Evolutionary conservation across 2,888 invertebrate genomes (phyloP).

Genomic region (Salpingus planirostris): DNA sequence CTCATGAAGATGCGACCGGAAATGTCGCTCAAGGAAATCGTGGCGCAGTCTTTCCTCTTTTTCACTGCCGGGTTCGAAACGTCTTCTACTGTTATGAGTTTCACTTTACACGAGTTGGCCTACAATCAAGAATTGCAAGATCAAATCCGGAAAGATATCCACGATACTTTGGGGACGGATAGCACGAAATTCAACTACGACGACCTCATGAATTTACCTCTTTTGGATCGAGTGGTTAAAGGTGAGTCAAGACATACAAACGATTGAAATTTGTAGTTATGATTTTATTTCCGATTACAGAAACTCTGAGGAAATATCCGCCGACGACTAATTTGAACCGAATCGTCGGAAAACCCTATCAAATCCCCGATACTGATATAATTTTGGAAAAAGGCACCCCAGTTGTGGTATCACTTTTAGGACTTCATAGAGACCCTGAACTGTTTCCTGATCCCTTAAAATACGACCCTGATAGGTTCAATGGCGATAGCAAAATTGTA

Average conservation of each 20-base stretch:
- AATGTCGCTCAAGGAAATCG: slow-evolving; percentile 4
- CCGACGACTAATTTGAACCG: slow-evolving; percentile 9
- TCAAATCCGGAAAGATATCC: slow-evolving; percentile 6
- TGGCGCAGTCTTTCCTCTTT: slow-evolving; percentile 6
- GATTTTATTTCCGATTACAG: slow-evolving; percentile 5
- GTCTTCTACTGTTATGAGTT: slow-evolving; percentile 5
- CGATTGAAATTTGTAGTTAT: no score
- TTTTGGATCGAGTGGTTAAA: slow-evolving; percentile 6
- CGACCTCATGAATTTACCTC: slow-evolving; percentile 5
- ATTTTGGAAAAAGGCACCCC: slow-evolving; percentile 5
- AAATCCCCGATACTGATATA: slow-evolving; percentile 11
- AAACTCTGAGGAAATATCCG: slow-evolving; percentile 15
- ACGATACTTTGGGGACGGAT: slow-evolving; percentile 5
- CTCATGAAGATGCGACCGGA: slow-evolving; percentile 7
- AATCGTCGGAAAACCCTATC: slow-evolving; percentile 10
- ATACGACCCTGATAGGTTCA: slow-evolving; percentile 12
- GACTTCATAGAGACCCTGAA: slow-evolving; percentile 10
- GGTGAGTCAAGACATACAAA: no score
- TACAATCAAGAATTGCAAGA: slow-evolving; percentile 8
- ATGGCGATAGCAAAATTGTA: not conserved
- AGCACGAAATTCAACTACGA: slow-evolving; percentile 6
- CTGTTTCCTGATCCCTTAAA: slow-evolving; percentile 11
- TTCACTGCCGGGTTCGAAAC: slow-evolving; percentile 9
- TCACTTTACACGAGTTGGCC: slow-evolving; percentile 6
- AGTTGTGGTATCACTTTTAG: slow-evolving; percentile 7